Conservation (phyloP, 1,140 invertebrate genomes). For the Lepidurus apus region DNA sequence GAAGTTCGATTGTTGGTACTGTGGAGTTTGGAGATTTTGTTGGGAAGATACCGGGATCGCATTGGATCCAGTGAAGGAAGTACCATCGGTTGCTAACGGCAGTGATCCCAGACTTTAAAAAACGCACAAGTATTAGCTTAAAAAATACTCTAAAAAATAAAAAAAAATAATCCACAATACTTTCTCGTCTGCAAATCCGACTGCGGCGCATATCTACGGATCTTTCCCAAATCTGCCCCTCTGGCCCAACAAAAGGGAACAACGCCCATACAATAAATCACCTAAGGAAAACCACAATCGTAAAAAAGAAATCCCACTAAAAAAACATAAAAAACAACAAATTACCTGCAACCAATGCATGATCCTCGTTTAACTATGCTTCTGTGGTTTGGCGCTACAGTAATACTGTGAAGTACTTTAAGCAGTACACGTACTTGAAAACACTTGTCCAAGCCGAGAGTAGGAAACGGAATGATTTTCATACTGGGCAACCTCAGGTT, state of each 20-base stretch:
- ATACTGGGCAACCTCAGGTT: background rate
- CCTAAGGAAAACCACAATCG: background rate
- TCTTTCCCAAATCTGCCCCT: background rate
- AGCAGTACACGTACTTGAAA: background rate
- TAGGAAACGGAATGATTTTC: background rate
- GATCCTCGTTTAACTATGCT: background rate
- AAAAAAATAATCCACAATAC: background rate
- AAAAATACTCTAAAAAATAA: background rate
- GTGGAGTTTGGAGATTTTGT: background rate
- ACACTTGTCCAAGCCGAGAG: background rate
- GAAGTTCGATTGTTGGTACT: background rate
- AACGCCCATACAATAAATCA: background rate
- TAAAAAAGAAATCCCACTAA: background rate
- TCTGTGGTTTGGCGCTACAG: background rate
- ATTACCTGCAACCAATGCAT: constrained; percentile 4
- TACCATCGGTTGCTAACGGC: background rate
- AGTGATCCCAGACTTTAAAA: background rate
- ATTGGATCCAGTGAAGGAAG: background rate
- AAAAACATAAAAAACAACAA: background rate
- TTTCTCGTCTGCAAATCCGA: background rate
- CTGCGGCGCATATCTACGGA: background rate
- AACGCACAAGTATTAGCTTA: background rate
- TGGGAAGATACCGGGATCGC: background rate
- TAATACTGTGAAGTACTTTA: background rate
- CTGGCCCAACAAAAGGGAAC: background rate